These are phyloP conservation scores for Penaeus chinensis DNA, from an alignment of 1,140 invertebrate species.

Conservation along the genomic window DNA sequence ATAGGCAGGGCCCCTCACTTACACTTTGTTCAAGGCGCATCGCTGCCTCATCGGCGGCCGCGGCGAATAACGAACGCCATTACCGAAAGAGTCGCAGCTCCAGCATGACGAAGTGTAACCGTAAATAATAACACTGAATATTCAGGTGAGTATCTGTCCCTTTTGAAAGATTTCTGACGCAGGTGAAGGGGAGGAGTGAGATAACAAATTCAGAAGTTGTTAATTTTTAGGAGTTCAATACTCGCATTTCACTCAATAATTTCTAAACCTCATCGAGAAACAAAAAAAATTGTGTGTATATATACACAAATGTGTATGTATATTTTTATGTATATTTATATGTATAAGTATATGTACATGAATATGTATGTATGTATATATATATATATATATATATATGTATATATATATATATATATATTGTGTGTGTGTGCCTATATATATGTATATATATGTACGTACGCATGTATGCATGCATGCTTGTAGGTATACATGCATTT, in stretches of 20 bases:
- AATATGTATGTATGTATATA: not conserved
- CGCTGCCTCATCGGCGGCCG: too few species aligned
- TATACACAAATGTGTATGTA: slow-evolving; percentile 27
- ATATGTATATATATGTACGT: not conserved
- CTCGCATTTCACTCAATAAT: not conserved
- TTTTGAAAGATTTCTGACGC: too few species aligned
- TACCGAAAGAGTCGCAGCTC: too few species aligned
- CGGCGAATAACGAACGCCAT: too few species aligned
- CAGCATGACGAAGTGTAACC: too few species aligned
- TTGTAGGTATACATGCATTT: not conserved
- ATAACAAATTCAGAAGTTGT: not conserved
- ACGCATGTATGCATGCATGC: not conserved
- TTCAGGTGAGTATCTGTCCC: too few species aligned
- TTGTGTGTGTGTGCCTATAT: too few species aligned
- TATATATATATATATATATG: not conserved
- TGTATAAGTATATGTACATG: not conserved
- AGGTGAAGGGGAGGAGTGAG: not conserved
- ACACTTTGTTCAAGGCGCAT: too few species aligned
- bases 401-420: not conserved
- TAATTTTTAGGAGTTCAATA: too few species aligned
- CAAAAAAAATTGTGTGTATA: not conserved
- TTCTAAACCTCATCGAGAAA: not conserved
- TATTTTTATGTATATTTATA: slow-evolving; percentile 15
- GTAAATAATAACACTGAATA: too few species aligned
- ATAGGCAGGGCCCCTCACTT: too few species aligned